Base-by-base conservation (phyloP, 2,113 vertebrate species). In the Megaceryle torquata region DNA sequence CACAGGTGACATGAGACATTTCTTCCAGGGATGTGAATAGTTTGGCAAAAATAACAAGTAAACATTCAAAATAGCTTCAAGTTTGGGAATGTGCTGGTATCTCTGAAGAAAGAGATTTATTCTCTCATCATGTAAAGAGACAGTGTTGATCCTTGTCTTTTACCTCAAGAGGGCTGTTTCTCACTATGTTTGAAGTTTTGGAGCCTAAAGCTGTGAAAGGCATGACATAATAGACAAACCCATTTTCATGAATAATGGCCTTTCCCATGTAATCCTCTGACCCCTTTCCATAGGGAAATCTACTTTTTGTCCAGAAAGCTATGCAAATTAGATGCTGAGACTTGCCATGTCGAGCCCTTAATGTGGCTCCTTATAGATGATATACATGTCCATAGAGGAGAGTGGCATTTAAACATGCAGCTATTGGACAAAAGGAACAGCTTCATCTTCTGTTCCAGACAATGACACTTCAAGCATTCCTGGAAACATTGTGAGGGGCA, bases 231-330 rank as follows among this genome's bases (percentile, higher is more conserved):
- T 16, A 94, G 75, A 88, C 46, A 86, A 88, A 86, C 18, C 11
- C 0, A 0, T 81, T 95, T 90, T 86, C 2, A 6, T 86, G 88
- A 96, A 78, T 74, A 90, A 37, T 74, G 53, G 56, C 57, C 90
- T 95, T 94, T 96, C 72, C 76, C 56, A 53, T 88, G 80, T 91
- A 93, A 67, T 93, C 48, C n/a, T 93, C 68, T 94, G 85, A 94
- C 82, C 80, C 8, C 35, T 93, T 78, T 95, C 88, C 4, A 0
- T 8, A 68, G 75, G 76, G 75, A 93, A 48, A 90, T 69, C 33
- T 77, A 91, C 21, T 65, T 92, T 90, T 88, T 95, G 68, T 88
- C 26, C 33, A 79, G 90, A 95, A 95, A 93, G 24, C 48, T 78
- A 83, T 91, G 85, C 76, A 96, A 86, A 96, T 90, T 53, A 26